Evolutionary conservation across 2,888 invertebrate species (phyloP).

Genomic region (Chouioia cunea): DNA sequence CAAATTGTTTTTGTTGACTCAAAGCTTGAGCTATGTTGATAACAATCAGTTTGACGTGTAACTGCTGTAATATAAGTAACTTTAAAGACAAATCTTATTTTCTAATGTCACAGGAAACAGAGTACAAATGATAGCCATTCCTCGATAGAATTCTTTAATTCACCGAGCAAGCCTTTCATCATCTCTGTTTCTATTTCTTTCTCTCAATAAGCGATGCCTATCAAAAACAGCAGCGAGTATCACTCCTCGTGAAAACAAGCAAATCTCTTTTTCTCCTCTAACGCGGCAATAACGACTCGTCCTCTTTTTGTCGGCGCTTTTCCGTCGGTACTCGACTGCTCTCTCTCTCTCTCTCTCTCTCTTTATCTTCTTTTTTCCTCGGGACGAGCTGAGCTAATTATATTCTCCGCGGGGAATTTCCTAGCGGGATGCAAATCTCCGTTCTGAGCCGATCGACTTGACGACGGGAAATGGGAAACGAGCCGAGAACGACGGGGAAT

Average conservation of each 20-base stretch:
- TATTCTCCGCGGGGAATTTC: conserved; percentile 31
- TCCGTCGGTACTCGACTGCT: background rate
- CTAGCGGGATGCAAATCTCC: conserved; percentile 38
- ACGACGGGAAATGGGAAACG: conserved; percentile 18
- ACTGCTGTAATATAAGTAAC: too few species aligned
- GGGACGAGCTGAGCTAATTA: conserved; percentile 30
- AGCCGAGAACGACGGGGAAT: conserved; percentile 12
- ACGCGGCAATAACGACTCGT: conserved; percentile 3
- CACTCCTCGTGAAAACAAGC: too few species aligned
- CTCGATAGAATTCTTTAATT: too few species aligned
- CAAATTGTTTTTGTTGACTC: too few species aligned
- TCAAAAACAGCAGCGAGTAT: background rate
- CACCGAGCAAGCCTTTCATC: too few species aligned
- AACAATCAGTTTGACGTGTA: too few species aligned
- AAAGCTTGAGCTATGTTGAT: too few species aligned
- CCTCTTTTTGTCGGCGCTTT: background rate
- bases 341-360: conserved; percentile 1
- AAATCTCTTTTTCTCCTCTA: background rate
- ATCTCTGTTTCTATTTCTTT: too few species aligned
- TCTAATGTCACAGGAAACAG: too few species aligned
- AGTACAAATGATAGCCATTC: too few species aligned
- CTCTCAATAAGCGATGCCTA: background rate
- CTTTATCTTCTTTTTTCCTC: background rate
- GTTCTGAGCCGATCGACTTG: conserved; percentile 14
- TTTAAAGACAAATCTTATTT: too few species aligned